phyloP scores from a whole-genome alignment of 2,797 vertebrate species.

The Pagetopsis macropterus region DNA sequence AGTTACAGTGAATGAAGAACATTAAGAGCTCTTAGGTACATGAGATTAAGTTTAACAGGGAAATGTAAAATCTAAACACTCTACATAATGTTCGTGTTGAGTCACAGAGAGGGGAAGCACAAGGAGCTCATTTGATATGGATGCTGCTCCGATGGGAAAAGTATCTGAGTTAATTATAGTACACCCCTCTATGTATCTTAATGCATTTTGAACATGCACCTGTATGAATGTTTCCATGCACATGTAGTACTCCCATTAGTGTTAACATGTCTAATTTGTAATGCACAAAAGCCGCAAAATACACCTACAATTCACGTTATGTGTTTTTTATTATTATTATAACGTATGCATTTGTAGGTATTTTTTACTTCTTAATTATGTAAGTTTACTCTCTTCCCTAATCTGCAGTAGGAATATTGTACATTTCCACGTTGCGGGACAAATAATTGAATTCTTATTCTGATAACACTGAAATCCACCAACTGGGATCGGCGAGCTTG shows the following conservation, averaged over 20 bases:
- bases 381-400: too few relatives aligned
- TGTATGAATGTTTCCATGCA: slow-evolving; percentile 4
- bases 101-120: slow-evolving; percentile 8
- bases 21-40: slow-evolving; percentile 22
- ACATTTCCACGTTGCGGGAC: too few relatives aligned
- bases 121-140: slow-evolving; percentile 28
- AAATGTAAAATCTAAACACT: slow-evolving; percentile 26
- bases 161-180: slow-evolving; percentile 31
- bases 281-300: too few relatives aligned
- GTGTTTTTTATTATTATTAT: too few relatives aligned
- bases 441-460: too few relatives aligned
- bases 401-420: too few relatives aligned
- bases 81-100: slow-evolving; percentile 1
- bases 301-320: too few relatives aligned
- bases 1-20: slow-evolving; percentile 44
- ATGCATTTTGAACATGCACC: neutral
- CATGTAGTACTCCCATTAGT: neutral
- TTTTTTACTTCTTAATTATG: too few relatives aligned
- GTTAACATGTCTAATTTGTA: neutral
- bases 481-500: slow-evolving; percentile 3
- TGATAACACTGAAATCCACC: slow-evolving; percentile 2
- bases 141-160: slow-evolving; percentile 20
- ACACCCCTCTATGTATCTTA: neutral
- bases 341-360: too few relatives aligned
- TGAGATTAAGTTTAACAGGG: slow-evolving; percentile 16